Base-by-base conservation (phyloP, 2,797 vertebrate genomes). In the Ispidina lecontei region DNA sequence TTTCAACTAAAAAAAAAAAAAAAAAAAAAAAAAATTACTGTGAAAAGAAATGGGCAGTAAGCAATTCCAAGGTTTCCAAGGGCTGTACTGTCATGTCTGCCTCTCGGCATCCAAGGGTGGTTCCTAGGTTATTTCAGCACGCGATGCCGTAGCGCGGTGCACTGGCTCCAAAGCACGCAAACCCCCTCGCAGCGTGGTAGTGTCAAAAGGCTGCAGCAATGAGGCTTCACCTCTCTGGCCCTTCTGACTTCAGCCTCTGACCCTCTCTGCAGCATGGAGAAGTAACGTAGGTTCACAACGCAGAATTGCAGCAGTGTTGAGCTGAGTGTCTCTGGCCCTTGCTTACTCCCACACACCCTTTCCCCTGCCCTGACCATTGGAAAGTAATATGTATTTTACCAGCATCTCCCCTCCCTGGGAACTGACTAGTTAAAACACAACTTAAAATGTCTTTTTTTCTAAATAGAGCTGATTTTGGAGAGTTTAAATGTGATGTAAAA, bases 401-500 rank as follows among this genome's bases (percentile, higher is more conserved):
- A 63, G 26, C n/a, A 56, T 47, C 37, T 78, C 10, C 55, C 16
- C 4, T 46, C 31, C 72, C 55, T 91, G 91, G 86, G n/a, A 60
- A 46, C 56, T 43, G 70, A 90, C 31, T 87, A 63, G 94, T 95
- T 94, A 94, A 96, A 94, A 64, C 4, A 26, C 13, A 76, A 52
- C 56, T 81, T 56, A 76, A 90, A 84, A 49, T 46, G 13, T 33
- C 71, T 44, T 29, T 43, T 8, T 39, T 43, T 20, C 59, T 73
- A 93, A 91, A 89, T 89, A 69, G 72, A 37, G 10, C 62, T 87
- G 91, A 74, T 95, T 94, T 94, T 75, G 35, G 65, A 90, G 75
- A 81, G 81, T 81, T 65, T 94, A 91, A 96, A 95, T 89, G 78
- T 90, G 76, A 84, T 94, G 81, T 87, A 89, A 93, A 96, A 94